Base-by-base conservation (phyloP, 2,113 vertebrate species). In the Romanogobio albipinnatus region DNA sequence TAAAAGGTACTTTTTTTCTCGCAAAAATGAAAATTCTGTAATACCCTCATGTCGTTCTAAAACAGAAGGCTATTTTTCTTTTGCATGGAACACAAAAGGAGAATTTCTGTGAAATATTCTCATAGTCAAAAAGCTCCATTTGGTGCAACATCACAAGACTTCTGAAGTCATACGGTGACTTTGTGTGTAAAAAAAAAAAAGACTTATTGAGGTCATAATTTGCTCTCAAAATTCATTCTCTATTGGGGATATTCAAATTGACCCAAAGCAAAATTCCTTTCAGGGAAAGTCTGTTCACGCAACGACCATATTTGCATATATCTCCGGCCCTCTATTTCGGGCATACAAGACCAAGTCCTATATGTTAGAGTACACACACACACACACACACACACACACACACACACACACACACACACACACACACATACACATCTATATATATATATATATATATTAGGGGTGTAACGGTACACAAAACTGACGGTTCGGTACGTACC, bases 11-110 rank as follows among this genome's bases (percentile, higher is more conserved):
- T 39, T 39, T 43, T 45, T 24, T 61, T 79, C 19, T 15, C 22
- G 45, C 56, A 14, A 15, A 43, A 39, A 11, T 5, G 1, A 9
- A 39, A 70, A 76, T 22, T 76, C 5, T 15, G 71, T 74, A 13
- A 26, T 26, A 17, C 13, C 49, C 19, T 6, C 11, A 3, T 59
- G 33, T 59, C 22, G 6, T 59, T 78, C 11, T 59, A 73, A 47
- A 73, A 73, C 43, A 73, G 70, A n/a, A 24, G 70, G 70, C 2
- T 73, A 73, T 73, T 73, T 24, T 59, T 43, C 19, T 43, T 73
- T 11, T 47, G 70, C 5, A 17, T 76, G 51, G 1, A 76, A 76
- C 75, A 61, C 53, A 59, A 59, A 59, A 24, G 29, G 76, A 13
- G 19, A 59, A 7, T 24, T 24, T 43, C 4, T 59, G 53, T 14